phyloP scores from a whole-genome alignment of 2,888 invertebrate species.

The Idaea biselata region DNA sequence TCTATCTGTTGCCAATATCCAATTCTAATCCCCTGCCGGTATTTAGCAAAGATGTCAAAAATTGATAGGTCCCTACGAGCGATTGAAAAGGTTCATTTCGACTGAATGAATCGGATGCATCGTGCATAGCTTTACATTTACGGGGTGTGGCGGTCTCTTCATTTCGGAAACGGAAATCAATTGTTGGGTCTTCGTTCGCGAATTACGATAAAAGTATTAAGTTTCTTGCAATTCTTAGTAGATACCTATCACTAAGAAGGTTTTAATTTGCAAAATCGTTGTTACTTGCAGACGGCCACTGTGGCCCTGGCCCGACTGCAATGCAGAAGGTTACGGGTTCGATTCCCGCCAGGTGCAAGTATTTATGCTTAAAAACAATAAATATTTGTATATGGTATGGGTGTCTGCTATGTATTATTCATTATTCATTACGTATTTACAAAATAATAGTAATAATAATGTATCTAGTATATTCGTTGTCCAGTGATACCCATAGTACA shows the following conservation, averaged over 20 bases:
- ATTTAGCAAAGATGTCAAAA: conserved; percentile 12
- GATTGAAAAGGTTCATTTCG: conserved; percentile 17
- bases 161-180: conserved; percentile 73
- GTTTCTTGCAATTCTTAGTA: conserved; percentile 49
- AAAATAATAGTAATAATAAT: too few relatives aligned
- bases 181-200: conserved; percentile 53
- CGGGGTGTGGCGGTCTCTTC: conserved; percentile 66
- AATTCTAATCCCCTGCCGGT: not conserved
- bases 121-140: conserved; percentile 30
- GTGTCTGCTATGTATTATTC: too few relatives aligned
- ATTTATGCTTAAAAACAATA: too few relatives aligned
- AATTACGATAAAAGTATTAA: conserved; percentile 54
- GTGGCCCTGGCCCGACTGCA: too few relatives aligned
- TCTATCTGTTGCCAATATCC: not conserved
- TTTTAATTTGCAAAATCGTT: not conserved
- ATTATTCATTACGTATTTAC: too few relatives aligned
- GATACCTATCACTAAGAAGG: not conserved
- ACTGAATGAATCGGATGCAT: conserved; percentile 29
- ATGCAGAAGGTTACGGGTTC: too few relatives aligned
- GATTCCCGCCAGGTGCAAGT: too few relatives aligned
- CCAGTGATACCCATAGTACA: too few relatives aligned
- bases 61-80: conserved; percentile 13
- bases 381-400: too few relatives aligned
- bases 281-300: too few relatives aligned
- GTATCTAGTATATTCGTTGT: too few relatives aligned